Base-by-base conservation (phyloP, 2,113 vertebrate genomes). In the Chamaea fasciata region DNA sequence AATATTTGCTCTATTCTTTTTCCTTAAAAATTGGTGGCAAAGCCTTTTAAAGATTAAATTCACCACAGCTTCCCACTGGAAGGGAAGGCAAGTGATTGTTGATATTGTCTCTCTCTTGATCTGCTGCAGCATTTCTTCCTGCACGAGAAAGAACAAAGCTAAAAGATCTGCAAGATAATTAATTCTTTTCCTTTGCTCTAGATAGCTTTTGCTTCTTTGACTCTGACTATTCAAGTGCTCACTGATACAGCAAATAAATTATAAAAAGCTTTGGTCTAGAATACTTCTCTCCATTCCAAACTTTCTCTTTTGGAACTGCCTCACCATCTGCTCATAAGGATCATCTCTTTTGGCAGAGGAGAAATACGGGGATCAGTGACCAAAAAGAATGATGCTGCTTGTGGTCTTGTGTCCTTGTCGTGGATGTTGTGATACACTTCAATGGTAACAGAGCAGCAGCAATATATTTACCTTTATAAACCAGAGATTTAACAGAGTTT, bases 1-100 rank as follows among this genome's bases (percentile, higher is more conserved):
- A 59, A n/a, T 60, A 71, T 47, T 81, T 71, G 0, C 27, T 57
- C 3, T 3, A 3, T 2, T 0, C 1, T 30, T 83, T 74, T 52
- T 30, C 44, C 31, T 64, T 69, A 63, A 71, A 81, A 89, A 37
- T 17, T 44, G 6, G 18, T 31, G 49, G 15, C 13, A 47, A 75
- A 71, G 20, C 8, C 5, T 68, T 79, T 49, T 56, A 71, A 68
- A 82, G 52, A 83, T 60, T 11, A 68, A 68, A 49, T 82, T 78
- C 56, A 91, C 6, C 39, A 84, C n/a, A 57, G 46, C 77, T 91
- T 87, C 28, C 37, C n/a, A 17, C 8, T 84, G 22, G 41, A 94
- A 89, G 31, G n/a, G 14, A 94, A 73, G 79, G 30, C 17, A 75
- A 89, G 37, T 56, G 23, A 44, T 84, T 94, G 44, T 22, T 89